Conservation (phyloP, 2,888 invertebrate species). For the Notodonta dromedarius region DNA sequence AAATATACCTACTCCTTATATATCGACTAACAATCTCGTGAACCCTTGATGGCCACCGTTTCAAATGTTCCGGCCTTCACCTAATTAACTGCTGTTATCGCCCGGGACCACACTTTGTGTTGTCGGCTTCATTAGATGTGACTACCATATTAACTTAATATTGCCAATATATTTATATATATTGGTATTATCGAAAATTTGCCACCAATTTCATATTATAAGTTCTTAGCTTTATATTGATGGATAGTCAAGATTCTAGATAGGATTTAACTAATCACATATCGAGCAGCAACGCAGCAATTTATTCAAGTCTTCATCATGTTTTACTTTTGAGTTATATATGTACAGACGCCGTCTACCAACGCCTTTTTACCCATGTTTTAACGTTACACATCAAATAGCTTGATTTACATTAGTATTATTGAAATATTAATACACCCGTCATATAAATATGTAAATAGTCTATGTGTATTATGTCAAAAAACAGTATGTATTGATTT, state of each 20-base stretch:
- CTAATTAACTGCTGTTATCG: not conserved
- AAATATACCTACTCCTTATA: not conserved
- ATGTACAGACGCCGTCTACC: not conserved
- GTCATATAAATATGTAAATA: not conserved
- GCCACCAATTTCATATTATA: no score
- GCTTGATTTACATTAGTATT: not conserved
- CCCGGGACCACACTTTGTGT: not conserved
- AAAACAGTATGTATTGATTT: no score
- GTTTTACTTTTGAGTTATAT: not conserved
- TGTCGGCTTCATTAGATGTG: not conserved
- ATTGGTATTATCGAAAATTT: no score
- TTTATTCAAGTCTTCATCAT: not conserved
- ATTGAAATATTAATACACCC: not conserved
- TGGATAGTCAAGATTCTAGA: no score
- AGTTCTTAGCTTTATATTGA: no score
- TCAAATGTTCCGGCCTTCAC: constrained; percentile 2
- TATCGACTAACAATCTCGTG: not conserved
- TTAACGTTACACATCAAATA: not conserved
- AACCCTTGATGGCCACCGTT: not conserved
- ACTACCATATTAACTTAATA: not conserved
- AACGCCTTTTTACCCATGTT: not conserved
- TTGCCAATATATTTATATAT: no score
- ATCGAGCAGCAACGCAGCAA: no score
- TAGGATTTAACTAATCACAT: no score
- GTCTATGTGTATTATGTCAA: no score